Conservation (phyloP, 2,888 invertebrate species). For the Cheilosia vulpina region DNA sequence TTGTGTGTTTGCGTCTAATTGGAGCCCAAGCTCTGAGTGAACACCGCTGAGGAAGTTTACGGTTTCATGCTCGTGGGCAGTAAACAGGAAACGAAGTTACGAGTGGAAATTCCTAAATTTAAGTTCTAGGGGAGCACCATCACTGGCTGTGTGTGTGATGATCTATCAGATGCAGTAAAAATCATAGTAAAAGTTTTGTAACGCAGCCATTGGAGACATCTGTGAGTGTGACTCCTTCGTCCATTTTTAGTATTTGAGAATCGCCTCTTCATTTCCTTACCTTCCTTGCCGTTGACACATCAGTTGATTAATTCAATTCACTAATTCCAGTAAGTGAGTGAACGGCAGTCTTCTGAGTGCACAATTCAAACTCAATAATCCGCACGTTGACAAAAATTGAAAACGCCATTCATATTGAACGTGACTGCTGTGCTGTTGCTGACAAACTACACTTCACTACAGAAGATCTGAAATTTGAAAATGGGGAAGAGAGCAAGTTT, state of each 20-base stretch:
- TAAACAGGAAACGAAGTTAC: not conserved
- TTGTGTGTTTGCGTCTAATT: not conserved
- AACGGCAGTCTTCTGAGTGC: slow-evolving; percentile 42
- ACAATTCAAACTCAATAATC: slow-evolving; percentile 63
- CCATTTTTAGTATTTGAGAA: not conserved
- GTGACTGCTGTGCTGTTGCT: slow-evolving; percentile 61
- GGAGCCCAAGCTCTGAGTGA: not conserved
- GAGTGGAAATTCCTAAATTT: not conserved
- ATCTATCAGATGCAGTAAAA: not conserved
- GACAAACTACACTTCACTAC: slow-evolving; percentile 68
- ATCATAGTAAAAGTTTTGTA: not conserved
- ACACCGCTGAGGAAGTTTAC: not conserved
- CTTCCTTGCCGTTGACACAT: slow-evolving; percentile 28
- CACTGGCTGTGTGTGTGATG: not conserved
- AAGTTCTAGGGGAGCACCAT: not conserved
- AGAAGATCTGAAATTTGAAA: slow-evolving; percentile 45
- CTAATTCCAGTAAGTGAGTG: slow-evolving; percentile 48
- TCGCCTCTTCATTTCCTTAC: not conserved
- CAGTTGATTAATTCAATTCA: slow-evolving; percentile 56
- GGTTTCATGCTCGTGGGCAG: not conserved
- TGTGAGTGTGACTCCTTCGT: not conserved
- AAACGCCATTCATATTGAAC: slow-evolving; percentile 71
- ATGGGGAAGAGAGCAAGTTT: slow-evolving; percentile 46
- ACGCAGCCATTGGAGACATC: not conserved
- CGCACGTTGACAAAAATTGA: slow-evolving; percentile 66